Percentiles rank a stretch among this genome's conserved stretches.
These are phyloP conservation scores for Chymomyza fuscimana DNA, from an alignment of 2,888 invertebrate genomes.

Conservation along the genomic window DNA sequence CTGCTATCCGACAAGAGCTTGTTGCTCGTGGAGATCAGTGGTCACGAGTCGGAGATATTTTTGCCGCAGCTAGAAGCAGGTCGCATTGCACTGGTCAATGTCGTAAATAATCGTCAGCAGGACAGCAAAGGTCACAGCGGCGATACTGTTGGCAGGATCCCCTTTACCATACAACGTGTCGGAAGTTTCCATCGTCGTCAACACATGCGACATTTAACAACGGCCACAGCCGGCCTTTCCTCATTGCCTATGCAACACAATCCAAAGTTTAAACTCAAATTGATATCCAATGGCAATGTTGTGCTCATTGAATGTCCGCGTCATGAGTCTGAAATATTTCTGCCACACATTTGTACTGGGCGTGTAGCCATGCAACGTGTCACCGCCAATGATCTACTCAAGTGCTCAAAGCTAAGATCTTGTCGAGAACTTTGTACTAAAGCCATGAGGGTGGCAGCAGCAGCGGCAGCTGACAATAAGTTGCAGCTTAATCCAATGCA, in stretches of 20 bases:
- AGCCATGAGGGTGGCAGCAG: conserved; percentile 20
- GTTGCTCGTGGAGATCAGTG: background rate
- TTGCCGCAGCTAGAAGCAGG: background rate
- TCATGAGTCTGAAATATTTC: conserved; percentile 53
- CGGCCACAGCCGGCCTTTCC: background rate
- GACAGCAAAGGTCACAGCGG: background rate
- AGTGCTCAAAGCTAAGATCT: conserved; percentile 7
- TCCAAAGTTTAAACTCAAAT: conserved; percentile 1
- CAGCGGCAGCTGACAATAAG: conserved; percentile 12
- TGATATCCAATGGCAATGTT: conserved; percentile 23
- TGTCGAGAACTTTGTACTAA: background rate
- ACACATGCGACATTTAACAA: background rate
- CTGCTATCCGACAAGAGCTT: conserved; percentile 35
- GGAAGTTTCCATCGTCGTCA: background rate
- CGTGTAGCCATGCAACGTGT: conserved; percentile 55
- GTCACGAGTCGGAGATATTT: conserved; percentile 1
- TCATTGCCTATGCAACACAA: background rate
- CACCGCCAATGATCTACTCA: conserved; percentile 36
- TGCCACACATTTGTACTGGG: conserved; percentile 43
- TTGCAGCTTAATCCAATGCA: conserved; percentile 12
- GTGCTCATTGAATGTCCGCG: conserved; percentile 40
- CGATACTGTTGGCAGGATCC: background rate
- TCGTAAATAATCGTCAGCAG: conserved; percentile 5
- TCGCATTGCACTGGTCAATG: conserved; percentile 38
- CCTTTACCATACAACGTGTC: background rate